Evolutionary conservation across 2,888 invertebrate genomes (phyloP), one percentile per base, ranked within the genome.

Genomic region (Leucophenga maculata): DNA sequence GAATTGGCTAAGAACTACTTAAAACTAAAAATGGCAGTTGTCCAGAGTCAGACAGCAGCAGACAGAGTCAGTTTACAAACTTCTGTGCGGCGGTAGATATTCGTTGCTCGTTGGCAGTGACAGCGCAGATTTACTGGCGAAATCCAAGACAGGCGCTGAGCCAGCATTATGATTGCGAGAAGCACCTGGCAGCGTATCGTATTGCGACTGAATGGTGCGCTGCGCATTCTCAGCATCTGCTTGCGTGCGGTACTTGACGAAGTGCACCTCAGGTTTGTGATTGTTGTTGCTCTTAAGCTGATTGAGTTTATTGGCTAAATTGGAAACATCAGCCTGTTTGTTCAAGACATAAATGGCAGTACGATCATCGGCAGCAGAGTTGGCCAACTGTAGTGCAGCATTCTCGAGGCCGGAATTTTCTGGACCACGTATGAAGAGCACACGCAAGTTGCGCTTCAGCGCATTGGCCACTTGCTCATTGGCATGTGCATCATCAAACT

Each of bases 381-480:
- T 80, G 18, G 83, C 85, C 72, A 86, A 69, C 72, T 86, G 82
- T 0, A 86, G 72, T 1, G 84, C 86, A 14, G 86, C 84, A 62
- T 85, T 80, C 46, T 86, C 84, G 44, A 86, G 65, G 3, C 82
- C 86, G 1, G 75, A 74, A 39, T 86, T 85, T 75, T 86, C 86
- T 55, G 88, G 88, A 9, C 87, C 84, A 76, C 86, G 87, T 68
- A 88, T 88, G 77, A 88, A 88, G 14, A 88, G 74, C 4, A 88
- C 86, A n/a, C 87, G 87, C n/a, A 88, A 72, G 62, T 80, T 84
- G 55, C 76, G 82, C 68, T 83, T 83, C 46, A 85, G 26, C 0
- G 78, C 70, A 52, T 79, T 77, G 9, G 74, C 59, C 16, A 78
- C 68, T 62, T 81, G 80, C 14, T 82, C 79, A 18, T 73, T 74